phyloP scores from a whole-genome alignment of 2,113 vertebrate species.

The Amia ocellicauda region DNA sequence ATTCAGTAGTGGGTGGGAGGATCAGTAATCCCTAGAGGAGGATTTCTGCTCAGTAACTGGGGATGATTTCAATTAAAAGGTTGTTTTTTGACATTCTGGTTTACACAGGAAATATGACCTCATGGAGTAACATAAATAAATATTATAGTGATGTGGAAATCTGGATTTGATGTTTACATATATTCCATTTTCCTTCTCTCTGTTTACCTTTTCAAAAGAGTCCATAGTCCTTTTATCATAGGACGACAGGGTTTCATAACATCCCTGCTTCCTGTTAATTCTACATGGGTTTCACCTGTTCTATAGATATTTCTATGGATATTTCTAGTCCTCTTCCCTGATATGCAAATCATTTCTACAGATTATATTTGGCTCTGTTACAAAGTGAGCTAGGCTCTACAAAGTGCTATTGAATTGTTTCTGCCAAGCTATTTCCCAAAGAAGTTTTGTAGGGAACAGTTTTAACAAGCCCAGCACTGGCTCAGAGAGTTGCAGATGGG shows the following conservation, averaged over 20 bases:
- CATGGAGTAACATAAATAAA: no score
- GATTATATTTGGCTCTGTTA: not conserved
- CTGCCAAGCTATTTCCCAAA: not conserved
- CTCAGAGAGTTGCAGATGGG: conserved; percentile 13
- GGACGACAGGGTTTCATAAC: not conserved
- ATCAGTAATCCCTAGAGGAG: no score
- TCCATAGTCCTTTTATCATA: not conserved
- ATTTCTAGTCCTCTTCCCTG: not conserved
- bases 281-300: not conserved
- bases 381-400: not conserved
- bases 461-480: no score
- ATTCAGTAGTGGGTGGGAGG: no score
- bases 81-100: no score
- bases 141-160: no score
- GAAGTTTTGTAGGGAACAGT: not conserved
- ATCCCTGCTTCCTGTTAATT: not conserved
- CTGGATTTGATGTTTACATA: no score
- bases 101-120: no score
- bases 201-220: not conserved
- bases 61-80: no score
- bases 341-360: not conserved
- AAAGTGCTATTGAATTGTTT: conserved; percentile 5
- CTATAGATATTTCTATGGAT: not conserved
- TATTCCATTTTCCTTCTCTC: no score
- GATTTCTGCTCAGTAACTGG: no score